Percentiles rank a stretch among this genome's conserved stretches.
Evolutionary conservation across 2,888 invertebrate species (phyloP).

Genomic region (Heliothis peltigera): DNA sequence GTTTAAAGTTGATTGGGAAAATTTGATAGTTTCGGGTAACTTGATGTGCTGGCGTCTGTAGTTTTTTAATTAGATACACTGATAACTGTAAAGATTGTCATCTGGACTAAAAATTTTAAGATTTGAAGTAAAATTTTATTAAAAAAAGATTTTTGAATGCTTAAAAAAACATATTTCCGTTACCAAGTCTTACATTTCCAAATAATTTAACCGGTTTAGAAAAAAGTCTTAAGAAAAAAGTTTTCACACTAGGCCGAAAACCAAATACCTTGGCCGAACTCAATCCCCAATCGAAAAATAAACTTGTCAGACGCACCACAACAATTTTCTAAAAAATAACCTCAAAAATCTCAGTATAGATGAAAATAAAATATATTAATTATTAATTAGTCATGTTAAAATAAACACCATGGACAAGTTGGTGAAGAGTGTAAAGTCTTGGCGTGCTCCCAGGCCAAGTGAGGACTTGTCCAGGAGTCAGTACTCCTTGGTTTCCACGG

Average conservation of each 20-base stretch:
- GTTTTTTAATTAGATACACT: no score
- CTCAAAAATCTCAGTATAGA: conserved; percentile 42
- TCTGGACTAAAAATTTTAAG: no score
- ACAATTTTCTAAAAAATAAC: conserved; percentile 32
- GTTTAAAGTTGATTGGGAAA: no score
- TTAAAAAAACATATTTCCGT: no score
- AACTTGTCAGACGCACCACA: conserved; percentile 43
- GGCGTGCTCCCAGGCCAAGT: conserved; percentile 81
- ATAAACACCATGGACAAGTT: conserved; percentile 72
- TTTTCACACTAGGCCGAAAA: neutral
- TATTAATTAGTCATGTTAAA: conserved; percentile 12
- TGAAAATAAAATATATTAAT: neutral
- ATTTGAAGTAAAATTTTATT: no score
- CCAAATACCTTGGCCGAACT: neutral
- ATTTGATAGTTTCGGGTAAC: no score
- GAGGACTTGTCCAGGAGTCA: conserved; percentile 85
- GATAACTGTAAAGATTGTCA: no score
- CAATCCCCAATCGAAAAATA: conserved; percentile 11
- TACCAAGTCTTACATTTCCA: no score
- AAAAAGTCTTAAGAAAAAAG: neutral
- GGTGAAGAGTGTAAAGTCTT: conserved; percentile 72
- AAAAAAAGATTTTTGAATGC: no score
- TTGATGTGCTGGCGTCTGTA: no score
- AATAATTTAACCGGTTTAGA: no score
- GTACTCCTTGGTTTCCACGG: conserved; percentile 86